Evolutionary conservation across 2,888 invertebrate species (phyloP).

Genomic region (Nephrotoma guestfalica): DNA sequence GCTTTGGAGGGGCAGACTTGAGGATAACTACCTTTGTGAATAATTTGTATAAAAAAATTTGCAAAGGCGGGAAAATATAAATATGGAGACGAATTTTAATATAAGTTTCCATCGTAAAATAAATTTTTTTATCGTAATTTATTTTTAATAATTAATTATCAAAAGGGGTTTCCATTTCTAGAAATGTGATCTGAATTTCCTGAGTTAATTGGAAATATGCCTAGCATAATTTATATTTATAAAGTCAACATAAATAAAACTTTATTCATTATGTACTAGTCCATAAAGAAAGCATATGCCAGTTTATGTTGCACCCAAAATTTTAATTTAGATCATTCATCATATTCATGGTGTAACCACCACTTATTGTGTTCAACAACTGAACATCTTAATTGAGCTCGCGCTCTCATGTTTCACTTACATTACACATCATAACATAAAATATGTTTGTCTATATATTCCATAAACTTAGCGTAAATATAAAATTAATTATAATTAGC

Average conservation of each 20-base stretch:
- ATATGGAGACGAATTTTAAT: neutral
- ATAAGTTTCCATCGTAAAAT: neutral
- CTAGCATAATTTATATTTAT: neutral
- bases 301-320: no score
- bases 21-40: neutral
- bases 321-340: no score
- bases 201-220: neutral
- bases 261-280: no score
- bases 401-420: no score
- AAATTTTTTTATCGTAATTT: neutral
- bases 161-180: neutral
- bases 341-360: no score
- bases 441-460: neutral
- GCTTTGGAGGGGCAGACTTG: neutral
- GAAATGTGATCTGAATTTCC: neutral
- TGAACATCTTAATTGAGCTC: no score
- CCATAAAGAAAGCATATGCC: no score
- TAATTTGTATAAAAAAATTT: neutral
- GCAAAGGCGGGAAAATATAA: neutral
- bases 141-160: neutral
- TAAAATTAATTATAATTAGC: neutral
- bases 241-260: neutral
- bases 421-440: no score
- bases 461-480: neutral
- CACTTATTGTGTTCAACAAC: no score